A percentile compares a stretch with the other conserved stretches of the same genome.
Evolutionary conservation across 2,888 invertebrate species (phyloP).

Genomic region (Cantharis rustica): DNA sequence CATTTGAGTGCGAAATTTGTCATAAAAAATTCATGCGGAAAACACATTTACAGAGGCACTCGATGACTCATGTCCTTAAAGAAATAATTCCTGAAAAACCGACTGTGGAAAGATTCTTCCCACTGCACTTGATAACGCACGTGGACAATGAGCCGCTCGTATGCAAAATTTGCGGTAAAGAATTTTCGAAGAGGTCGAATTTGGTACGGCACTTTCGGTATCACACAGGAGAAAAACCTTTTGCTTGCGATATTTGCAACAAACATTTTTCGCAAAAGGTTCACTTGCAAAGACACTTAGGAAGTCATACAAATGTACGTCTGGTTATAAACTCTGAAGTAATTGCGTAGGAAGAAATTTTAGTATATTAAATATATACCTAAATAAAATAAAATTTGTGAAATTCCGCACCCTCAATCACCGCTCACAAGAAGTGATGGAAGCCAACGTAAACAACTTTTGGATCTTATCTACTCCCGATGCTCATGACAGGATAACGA

Average conservation of each 20-base stretch:
- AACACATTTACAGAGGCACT: not conserved
- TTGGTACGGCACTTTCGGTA: constrained; percentile 51
- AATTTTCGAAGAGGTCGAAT: constrained; percentile 47
- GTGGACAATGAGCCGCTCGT: not conserved
- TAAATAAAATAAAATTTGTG: too few relatives aligned
- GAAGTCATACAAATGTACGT: constrained; percentile 36
- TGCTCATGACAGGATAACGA: too few relatives aligned
- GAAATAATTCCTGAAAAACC: not conserved
- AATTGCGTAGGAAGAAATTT: not conserved
- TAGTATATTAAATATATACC: too few relatives aligned
- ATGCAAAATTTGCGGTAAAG: not conserved
- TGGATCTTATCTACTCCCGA: too few relatives aligned
- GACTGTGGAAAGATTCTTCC: not conserved
- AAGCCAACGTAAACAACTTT: too few relatives aligned
- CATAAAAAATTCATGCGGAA: not conserved
- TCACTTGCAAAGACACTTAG: constrained; percentile 46
- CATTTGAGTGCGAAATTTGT: not conserved
- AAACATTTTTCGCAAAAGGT: constrained; percentile 47
- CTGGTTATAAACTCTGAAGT: not conserved
- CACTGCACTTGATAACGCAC: not conserved
- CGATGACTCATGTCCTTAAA: not conserved
- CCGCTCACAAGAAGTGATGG: too few relatives aligned
- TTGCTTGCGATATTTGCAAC: constrained; percentile 50
- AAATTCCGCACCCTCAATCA: too few relatives aligned
- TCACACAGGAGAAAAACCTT: constrained; percentile 49